phyloP scores from a whole-genome alignment of 1,140 invertebrate genomes.

The Rhynchophorus ferrugineus region DNA sequence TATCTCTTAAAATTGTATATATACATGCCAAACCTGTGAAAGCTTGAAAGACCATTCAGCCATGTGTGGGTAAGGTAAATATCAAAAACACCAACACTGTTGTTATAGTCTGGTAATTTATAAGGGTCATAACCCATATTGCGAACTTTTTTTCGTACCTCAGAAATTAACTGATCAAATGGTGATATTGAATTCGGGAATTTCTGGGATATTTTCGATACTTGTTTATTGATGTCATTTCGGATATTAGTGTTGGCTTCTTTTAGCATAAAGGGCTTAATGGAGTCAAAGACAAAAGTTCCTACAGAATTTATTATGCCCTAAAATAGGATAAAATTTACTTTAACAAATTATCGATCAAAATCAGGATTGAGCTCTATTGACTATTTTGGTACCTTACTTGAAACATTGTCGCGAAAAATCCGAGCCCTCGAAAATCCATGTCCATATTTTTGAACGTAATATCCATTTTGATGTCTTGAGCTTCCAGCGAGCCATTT shows the following conservation, averaged over 20 bases:
- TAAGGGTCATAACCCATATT: slow-evolving; percentile 67
- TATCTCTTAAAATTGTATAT: no score
- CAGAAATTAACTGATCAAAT: slow-evolving; percentile 69
- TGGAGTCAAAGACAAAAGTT: slow-evolving; percentile 73
- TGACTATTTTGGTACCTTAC: no score
- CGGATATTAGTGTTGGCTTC: slow-evolving; percentile 62
- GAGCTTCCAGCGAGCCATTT: slow-evolving; percentile 65
- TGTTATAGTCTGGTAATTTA: slow-evolving; percentile 60
- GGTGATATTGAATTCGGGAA: slow-evolving; percentile 82
- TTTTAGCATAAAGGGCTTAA: slow-evolving; percentile 72
- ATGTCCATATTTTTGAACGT: slow-evolving; percentile 67
- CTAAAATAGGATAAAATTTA: slow-evolving; percentile 26
- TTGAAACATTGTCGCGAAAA: slow-evolving; percentile 66
- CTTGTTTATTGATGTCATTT: slow-evolving; percentile 47
- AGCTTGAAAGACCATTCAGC: slow-evolving; percentile 68
- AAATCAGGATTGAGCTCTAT: no score
- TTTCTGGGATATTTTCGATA: slow-evolving; percentile 55
- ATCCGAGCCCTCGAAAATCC: slow-evolving; percentile 73
- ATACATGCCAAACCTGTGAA: slow-evolving; percentile 47
- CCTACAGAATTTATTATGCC: slow-evolving; percentile 70
- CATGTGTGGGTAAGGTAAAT: slow-evolving; percentile 63
- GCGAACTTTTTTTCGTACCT: slow-evolving; percentile 61
- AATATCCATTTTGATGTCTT: slow-evolving; percentile 72
- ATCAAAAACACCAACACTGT: slow-evolving; percentile 58
- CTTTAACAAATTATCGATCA: no score